A percentile compares a stretch with the other conserved stretches of the same genome.
Conservation (phyloP, 2,888 invertebrate species). For the Anorthoa munda region DNA sequence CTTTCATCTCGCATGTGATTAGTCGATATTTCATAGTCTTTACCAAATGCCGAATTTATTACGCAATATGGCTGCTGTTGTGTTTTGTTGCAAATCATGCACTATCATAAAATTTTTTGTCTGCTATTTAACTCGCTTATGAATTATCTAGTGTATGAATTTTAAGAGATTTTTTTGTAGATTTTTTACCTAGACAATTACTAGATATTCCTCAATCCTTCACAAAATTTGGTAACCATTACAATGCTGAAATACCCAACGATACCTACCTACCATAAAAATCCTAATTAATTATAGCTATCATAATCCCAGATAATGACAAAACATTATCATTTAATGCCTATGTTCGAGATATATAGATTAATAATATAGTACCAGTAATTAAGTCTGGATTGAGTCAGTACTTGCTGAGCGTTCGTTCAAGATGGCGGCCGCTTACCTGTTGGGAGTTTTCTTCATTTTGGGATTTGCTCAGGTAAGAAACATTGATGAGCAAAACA, state of each 20-base stretch:
- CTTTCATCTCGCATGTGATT: too few relatives aligned
- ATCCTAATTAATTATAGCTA: conserved; percentile 49
- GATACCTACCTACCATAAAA: conserved; percentile 32
- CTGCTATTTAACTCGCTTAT: too few relatives aligned
- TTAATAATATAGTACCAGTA: conserved; percentile 2
- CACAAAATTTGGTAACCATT: conserved; percentile 31
- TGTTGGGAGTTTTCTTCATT: conserved; percentile 51
- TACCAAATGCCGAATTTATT: too few relatives aligned
- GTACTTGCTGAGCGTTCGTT: conserved; percentile 22
- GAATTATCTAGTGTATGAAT: too few relatives aligned
- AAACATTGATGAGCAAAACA: background rate
- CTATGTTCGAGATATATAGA: conserved; percentile 26
- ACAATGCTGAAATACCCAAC: conserved; percentile 32
- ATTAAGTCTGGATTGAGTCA: conserved; percentile 2
- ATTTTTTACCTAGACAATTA: too few relatives aligned
- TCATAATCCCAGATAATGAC: conserved; percentile 54
- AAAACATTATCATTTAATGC: conserved; percentile 54
- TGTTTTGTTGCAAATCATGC: too few relatives aligned
- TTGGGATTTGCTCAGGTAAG: conserved; percentile 56
- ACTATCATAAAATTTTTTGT: too few relatives aligned
- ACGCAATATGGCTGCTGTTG: too few relatives aligned
- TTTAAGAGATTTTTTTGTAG: too few relatives aligned
- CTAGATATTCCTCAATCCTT: background rate
- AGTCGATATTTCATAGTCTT: too few relatives aligned
- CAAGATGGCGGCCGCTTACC: conserved; percentile 54